Evolutionary conservation across 1,140 invertebrate species (phyloP), one percentile per base, ranked within the genome.

Genomic region (Hylaeus volcanicus): DNA sequence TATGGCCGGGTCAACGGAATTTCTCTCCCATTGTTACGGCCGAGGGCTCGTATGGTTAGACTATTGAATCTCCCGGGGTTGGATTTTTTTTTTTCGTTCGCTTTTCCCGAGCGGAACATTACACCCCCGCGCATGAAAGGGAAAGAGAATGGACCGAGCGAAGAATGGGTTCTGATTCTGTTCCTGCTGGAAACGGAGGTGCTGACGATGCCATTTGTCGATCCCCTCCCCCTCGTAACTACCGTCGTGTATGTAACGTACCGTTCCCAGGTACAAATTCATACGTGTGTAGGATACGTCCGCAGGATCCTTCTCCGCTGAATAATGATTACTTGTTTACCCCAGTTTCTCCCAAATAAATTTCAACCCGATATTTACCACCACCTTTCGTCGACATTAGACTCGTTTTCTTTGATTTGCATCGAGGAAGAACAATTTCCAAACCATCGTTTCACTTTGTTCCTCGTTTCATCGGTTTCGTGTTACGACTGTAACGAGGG

Each of bases 141-240:
- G 74, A 86, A 71, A 85, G 83, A 87, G 87, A 84, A 87, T 84
- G 71, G 77, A 72, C 53, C 75, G 61, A 60, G 37, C 74, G 81
- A 89, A 90, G 88, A 90, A 90, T 90, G 71, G 88, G 65, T 78
- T 86, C 88, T 89, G 84, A 89, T 90, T 89, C 86, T 81, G 81
- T 87, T 88, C 85, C 80, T 68, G 86, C 55, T 74, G 74, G 83
- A 87, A 89, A 79, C 77, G 83, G 74, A 89, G 86, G 75, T 88
- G 89, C 88, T 89, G 89, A 90, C 86, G 86, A 79, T 39, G 89
- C 85, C 83, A 86, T 88, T 89, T 86, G 76, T 82, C 82, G 74
- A 78, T 76, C 80, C 51, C 75, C 79, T 63, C 2, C 80, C 51
- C 75, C 79, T 69, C 70, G 81, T 83, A 86, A 86, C 85, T 83